Percentiles rank a stretch among this genome's conserved stretches.
Conservation (phyloP, 2,113 vertebrate genomes). For the Peucedramus taeniatus region DNA sequence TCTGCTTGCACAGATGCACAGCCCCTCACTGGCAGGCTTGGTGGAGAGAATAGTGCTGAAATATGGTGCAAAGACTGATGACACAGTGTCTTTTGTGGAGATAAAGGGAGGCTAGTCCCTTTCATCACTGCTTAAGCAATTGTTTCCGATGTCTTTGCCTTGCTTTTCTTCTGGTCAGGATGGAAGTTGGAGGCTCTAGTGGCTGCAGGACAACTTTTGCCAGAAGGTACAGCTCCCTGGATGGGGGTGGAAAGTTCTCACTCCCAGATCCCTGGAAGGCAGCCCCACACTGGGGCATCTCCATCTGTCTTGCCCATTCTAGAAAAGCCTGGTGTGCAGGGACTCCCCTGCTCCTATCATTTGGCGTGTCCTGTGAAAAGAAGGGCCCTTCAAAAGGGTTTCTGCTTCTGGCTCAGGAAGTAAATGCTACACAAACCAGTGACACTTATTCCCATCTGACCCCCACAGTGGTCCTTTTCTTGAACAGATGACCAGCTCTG, state of each 20-base stretch:
- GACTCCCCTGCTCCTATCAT: rapidly evolving
- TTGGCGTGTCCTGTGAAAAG: not conserved
- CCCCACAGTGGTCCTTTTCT: not conserved
- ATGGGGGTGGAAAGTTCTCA: not conserved
- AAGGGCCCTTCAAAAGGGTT: not conserved
- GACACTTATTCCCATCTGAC: not conserved
- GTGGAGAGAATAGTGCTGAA: conserved; percentile 9
- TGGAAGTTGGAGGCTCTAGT: not conserved
- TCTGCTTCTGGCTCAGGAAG: not conserved
- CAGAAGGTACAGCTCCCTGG: not conserved
- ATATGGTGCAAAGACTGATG: conserved; percentile 15
- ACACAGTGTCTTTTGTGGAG: conserved; percentile 14
- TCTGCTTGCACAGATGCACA: not conserved
- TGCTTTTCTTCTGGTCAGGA: not conserved
- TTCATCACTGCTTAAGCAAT: conserved; percentile 25
- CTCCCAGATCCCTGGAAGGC: not conserved
- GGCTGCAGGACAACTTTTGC: not conserved
- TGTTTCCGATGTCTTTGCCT: not conserved
- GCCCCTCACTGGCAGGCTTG: not conserved
- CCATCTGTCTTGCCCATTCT: not conserved
- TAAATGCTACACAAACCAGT: not conserved
- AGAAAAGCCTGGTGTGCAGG: not conserved
- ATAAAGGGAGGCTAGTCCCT: conserved; percentile 22
- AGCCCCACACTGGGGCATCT: not conserved
- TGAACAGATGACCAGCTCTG: not conserved